These are phyloP conservation scores for Halocynthia roretzi DNA, from an alignment of 23 tunicate genomes.

Conservation along the genomic window DNA sequence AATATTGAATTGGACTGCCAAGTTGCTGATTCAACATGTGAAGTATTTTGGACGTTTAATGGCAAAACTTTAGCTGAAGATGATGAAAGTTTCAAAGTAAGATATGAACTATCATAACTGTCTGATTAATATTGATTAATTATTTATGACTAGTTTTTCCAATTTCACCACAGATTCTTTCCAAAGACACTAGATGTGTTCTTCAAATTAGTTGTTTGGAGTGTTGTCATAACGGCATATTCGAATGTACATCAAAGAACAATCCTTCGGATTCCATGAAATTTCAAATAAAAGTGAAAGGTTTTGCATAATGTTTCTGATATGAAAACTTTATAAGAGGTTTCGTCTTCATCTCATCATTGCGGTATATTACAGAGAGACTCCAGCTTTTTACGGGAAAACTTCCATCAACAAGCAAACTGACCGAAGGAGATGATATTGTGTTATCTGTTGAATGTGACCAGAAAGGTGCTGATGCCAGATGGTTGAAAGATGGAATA, in stretches of 20 bases:
- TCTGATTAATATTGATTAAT: neutral
- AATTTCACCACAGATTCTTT: too few relatives aligned
- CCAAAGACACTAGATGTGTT: too few relatives aligned
- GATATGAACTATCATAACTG: neutral
- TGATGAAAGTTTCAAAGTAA: slow-evolving; percentile 21
- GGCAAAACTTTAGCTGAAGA: slow-evolving; percentile 13
- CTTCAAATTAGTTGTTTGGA: too few relatives aligned
- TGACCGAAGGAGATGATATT: slow-evolving; percentile 13
- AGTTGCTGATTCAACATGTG: slow-evolving; percentile 10
- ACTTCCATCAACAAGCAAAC: neutral
- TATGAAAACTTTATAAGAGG: too few relatives aligned
- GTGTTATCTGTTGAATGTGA: slow-evolving; percentile 13
- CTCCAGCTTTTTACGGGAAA: slow-evolving; percentile 20
- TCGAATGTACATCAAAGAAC: too few relatives aligned
- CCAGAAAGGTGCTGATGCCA: slow-evolving; percentile 9
- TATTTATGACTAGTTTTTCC: too few relatives aligned
- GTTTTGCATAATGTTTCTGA: too few relatives aligned
- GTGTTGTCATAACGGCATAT: too few relatives aligned
- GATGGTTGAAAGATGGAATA: slow-evolving; percentile 35
- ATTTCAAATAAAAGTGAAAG: too few relatives aligned
- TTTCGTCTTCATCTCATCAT: too few relatives aligned
- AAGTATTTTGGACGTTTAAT: slow-evolving; percentile 24
- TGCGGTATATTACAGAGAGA: neutral
- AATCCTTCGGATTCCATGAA: too few relatives aligned
- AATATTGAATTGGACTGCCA: slow-evolving; percentile 25